phyloP scores from a whole-genome alignment of 2,113 vertebrate species.

The Mobula hypostoma region DNA sequence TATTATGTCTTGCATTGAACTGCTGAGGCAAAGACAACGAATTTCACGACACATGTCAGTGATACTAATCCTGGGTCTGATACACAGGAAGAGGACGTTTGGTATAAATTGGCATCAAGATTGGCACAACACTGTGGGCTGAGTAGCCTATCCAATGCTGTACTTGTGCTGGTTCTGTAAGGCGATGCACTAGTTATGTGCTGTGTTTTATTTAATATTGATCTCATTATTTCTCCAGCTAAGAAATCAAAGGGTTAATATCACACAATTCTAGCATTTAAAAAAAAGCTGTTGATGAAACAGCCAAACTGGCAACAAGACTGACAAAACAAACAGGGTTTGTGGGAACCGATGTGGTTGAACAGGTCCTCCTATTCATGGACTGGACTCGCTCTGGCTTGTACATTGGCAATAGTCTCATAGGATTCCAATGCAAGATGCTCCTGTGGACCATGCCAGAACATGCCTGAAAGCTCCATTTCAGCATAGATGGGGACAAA shows the following conservation, averaged over 20 bases:
- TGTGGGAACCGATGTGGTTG: not conserved
- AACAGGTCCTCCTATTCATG: not conserved
- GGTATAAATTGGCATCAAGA: too few species aligned
- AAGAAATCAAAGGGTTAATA: not conserved
- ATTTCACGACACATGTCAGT: too few species aligned
- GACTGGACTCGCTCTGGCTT: not conserved
- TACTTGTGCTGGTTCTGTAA: too few species aligned
- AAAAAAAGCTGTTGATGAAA: not conserved
- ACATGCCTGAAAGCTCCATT: not conserved
- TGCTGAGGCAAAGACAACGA: too few species aligned
- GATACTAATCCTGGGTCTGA: too few species aligned
- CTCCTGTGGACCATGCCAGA: not conserved
- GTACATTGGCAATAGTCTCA: not conserved
- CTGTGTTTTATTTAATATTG: not conserved
- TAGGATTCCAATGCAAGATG: not conserved
- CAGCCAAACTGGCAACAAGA: not conserved
- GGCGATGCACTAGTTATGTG: too few species aligned
- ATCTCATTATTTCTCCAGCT: not conserved
- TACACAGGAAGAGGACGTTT: too few species aligned
- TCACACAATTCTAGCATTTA: not conserved
- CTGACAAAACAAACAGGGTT: not conserved
- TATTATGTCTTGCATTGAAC: too few species aligned
- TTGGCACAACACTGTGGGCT: too few species aligned
- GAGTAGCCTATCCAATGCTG: too few species aligned
- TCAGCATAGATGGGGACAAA: too few species aligned